Evolutionary conservation across 2,113 vertebrate species (phyloP).

Genomic region (Cochlearius cochlearius): DNA sequence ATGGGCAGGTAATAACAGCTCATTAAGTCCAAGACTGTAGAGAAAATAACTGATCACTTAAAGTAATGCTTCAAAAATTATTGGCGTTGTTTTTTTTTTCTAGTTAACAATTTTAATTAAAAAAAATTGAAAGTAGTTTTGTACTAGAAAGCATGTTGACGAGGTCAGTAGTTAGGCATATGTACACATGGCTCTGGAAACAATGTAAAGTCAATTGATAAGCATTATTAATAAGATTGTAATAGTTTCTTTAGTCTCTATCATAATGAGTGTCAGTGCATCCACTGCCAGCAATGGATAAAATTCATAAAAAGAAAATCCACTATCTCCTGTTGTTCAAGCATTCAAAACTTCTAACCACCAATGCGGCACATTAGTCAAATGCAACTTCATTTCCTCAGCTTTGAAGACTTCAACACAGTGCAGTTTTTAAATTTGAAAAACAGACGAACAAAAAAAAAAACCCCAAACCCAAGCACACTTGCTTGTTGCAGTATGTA

Average conservation of each 20-base stretch:
- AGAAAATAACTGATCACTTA: not conserved
- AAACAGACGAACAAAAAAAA: no score
- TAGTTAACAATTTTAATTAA: not conserved
- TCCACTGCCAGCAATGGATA: not conserved
- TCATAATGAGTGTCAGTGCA: not conserved
- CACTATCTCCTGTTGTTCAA: not conserved
- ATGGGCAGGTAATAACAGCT: not conserved
- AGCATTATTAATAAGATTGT: not conserved
- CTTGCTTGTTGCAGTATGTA: not conserved
- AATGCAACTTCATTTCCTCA: not conserved
- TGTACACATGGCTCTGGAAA: slow-evolving; percentile 10
- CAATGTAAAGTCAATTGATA: not conserved
- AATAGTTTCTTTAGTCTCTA: not conserved
- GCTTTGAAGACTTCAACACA: not conserved
- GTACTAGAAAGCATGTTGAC: not conserved
- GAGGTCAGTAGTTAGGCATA: not conserved
- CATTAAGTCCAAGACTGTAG: not conserved
- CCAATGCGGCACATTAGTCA: not conserved
- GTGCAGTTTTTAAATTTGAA: not conserved
- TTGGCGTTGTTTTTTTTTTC: not conserved
- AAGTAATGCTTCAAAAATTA: not conserved
- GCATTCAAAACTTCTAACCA: not conserved
- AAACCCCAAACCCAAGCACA: not conserved
- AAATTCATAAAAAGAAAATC: not conserved
- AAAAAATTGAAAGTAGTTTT: not conserved